Conservation (phyloP, 64 coral and sea anemone genomes). For the Hydrozoanthus tunicans region DNA sequence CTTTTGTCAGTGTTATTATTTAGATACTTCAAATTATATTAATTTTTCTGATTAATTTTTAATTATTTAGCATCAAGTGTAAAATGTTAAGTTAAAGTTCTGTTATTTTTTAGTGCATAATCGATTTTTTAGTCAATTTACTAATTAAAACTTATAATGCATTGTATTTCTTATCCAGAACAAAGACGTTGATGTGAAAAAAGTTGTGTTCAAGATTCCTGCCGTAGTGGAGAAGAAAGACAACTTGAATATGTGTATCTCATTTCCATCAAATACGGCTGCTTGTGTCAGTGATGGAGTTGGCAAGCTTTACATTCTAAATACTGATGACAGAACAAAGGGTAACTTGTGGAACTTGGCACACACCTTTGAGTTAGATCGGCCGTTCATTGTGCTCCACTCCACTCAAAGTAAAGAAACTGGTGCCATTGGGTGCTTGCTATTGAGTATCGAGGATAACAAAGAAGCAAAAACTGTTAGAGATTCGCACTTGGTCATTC, state of each 20-base stretch:
- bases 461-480: constrained; percentile 61
- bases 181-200: constrained; percentile 45
- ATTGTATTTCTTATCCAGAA: constrained; percentile 30
- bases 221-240: constrained; percentile 63
- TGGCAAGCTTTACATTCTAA: constrained; percentile 72
- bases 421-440: constrained; percentile 60
- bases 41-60: too few species aligned
- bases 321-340: constrained; percentile 64
- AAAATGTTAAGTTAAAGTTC: too few species aligned
- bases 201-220: constrained; percentile 81
- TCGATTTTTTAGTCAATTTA: too few species aligned
- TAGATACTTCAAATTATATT: too few species aligned
- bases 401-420: constrained; percentile 50
- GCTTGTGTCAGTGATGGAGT: constrained; percentile 82
- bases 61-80: too few species aligned
- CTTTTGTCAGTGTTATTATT: too few species aligned
- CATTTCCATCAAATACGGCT: constrained; percentile 69
- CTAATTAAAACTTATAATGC: too few species aligned
- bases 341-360: constrained; percentile 67
- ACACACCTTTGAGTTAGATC: constrained; percentile 61
- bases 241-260: constrained; percentile 66
- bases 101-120: too few species aligned
- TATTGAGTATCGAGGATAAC: constrained; percentile 88
- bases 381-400: constrained; percentile 82
- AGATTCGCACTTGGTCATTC: constrained; percentile 74